Conservation (phyloP, 2,888 invertebrate species). For the Hemithea aestivaria region DNA sequence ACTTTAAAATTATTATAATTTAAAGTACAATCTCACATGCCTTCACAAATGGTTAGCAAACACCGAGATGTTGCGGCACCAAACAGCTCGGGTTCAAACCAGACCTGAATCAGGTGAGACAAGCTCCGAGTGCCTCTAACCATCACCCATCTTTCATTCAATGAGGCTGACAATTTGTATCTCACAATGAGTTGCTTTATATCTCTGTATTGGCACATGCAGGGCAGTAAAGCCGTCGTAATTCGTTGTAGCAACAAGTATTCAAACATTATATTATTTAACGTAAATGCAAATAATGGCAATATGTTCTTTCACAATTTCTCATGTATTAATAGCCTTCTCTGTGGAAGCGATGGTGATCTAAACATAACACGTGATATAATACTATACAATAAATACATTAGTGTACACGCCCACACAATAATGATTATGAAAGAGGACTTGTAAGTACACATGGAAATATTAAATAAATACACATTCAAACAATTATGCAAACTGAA, state of each 20-base stretch:
- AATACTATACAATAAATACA: conserved; percentile 40
- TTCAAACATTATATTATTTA: conserved; percentile 51
- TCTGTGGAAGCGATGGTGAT: conserved; percentile 44
- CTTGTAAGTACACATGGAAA: conserved; percentile 52
- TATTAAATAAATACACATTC: conserved; percentile 53
- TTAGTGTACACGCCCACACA: conserved; percentile 54
- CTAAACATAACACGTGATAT: conserved; percentile 38
- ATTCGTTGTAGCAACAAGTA: conserved; percentile 57
- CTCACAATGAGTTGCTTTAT: conserved; percentile 21
- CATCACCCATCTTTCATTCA: too few species aligned
- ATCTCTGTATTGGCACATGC: conserved; percentile 53
- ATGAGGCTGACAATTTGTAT: too few species aligned
- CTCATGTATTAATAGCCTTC: conserved; percentile 34
- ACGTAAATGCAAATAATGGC: conserved; percentile 77
- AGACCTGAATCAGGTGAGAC: too few species aligned
- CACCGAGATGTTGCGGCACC: too few species aligned
- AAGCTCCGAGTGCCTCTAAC: too few species aligned
- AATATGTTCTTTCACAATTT: conserved; percentile 55
- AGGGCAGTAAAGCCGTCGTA: conserved; percentile 46
- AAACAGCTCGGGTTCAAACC: too few species aligned
- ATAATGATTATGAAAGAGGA: conserved; percentile 44
- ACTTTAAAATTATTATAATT: conserved; percentile 41
- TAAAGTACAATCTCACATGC: conserved; percentile 56
- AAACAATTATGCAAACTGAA: conserved; percentile 64
- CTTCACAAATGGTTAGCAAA: conserved; percentile 32